phyloP scores from a whole-genome alignment of 2,888 invertebrate genomes.

The Ornithoptera priamus region DNA sequence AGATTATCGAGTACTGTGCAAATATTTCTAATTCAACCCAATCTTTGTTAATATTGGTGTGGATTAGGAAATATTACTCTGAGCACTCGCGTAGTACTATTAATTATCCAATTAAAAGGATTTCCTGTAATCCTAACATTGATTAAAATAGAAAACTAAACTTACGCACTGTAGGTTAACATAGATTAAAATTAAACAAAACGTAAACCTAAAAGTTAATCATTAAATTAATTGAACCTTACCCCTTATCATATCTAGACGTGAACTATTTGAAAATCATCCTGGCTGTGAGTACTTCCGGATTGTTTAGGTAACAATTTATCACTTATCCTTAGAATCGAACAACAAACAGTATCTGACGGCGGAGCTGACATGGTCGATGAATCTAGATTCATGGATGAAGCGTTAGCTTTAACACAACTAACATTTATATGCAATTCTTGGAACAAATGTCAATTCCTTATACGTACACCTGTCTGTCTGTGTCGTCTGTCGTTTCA shows the following conservation, averaged over 20 bases:
- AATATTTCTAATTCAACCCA: conserved; percentile 40
- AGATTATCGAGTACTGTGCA: conserved; percentile 55
- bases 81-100: conserved; percentile 59
- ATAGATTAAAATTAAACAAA: conserved; percentile 68
- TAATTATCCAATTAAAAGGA: conserved; percentile 71
- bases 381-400: conserved; percentile 47
- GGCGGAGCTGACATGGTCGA: too few relatives aligned
- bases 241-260: conserved; percentile 74
- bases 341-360: conserved; percentile 27
- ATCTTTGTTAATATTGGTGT: conserved; percentile 32
- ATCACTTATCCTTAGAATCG: conserved; percentile 45
- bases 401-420: conserved; percentile 41
- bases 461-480: conserved; percentile 44
- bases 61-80: conserved; percentile 39
- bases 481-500: not conserved
- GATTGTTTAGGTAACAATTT: conserved; percentile 65
- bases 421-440: conserved; percentile 25
- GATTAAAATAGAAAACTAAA: conserved; percentile 72
- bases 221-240: conserved; percentile 58
- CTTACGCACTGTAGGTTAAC: conserved; percentile 77
- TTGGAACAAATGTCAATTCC: conserved; percentile 55
- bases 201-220: conserved; percentile 59
- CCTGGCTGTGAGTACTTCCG: conserved; percentile 76
- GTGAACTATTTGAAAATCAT: conserved; percentile 73
- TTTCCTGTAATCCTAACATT: conserved; percentile 61